phyloP scores from a whole-genome alignment of 2,113 vertebrate genomes.

The Ciconia boyciana region DNA sequence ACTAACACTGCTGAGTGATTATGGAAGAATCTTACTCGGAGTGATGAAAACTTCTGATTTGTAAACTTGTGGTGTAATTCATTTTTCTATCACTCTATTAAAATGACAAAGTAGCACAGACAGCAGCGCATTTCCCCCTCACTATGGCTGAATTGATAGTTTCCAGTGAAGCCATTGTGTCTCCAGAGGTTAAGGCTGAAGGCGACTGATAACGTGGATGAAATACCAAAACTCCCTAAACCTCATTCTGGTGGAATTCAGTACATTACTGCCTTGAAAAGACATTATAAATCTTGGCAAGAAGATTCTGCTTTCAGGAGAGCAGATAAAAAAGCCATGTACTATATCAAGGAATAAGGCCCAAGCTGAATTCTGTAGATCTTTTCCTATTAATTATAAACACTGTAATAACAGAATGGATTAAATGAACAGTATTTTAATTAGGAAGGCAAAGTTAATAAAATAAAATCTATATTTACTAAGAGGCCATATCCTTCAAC shows the following conservation, averaged over 20 bases:
- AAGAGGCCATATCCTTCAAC: not conserved
- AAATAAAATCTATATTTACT: not conserved
- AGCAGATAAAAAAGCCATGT: not conserved
- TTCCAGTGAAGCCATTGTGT: not conserved
- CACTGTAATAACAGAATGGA: not conserved
- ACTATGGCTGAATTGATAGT: not conserved
- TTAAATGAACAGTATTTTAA: not conserved
- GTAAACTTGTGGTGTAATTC: constrained; percentile 6
- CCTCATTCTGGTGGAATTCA: not conserved
- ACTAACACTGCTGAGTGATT: not conserved
- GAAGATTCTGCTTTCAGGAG: not conserved
- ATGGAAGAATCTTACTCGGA: not conserved
- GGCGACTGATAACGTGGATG: constrained; percentile 15
- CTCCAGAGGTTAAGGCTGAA: constrained; percentile 53
- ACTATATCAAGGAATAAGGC: not conserved
- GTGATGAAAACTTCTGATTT: constrained; percentile 36
- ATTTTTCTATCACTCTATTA: constrained; percentile 49
- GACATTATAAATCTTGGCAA: constrained; percentile 7
- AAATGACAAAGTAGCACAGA: constrained; percentile 18
- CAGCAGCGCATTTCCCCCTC: not conserved
- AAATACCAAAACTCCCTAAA: constrained; percentile 56
- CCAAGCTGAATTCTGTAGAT: not conserved
- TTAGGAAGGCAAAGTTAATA: not conserved
- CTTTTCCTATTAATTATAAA: not conserved
- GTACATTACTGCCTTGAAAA: constrained; percentile 1